phyloP scores from a whole-genome alignment of 1,140 invertebrate genomes.

The Batillaria attramentaria region DNA sequence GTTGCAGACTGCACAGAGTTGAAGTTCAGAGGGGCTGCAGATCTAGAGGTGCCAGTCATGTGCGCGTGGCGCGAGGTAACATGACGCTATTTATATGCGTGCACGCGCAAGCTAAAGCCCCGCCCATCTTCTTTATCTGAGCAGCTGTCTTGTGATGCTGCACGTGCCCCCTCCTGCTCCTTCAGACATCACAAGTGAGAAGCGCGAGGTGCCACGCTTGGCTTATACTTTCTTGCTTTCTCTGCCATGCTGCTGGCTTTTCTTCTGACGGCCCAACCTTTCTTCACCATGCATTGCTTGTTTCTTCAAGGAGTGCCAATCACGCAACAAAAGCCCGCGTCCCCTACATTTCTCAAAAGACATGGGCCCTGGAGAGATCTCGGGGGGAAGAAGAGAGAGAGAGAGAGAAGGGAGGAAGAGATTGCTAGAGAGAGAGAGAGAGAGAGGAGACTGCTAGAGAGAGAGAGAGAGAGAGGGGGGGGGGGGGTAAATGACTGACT shows the following conservation, averaged over 20 bases:
- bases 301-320: no score
- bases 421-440: no score
- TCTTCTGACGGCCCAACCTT: neutral
- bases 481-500: no score
- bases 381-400: no score
- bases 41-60: neutral
- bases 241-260: neutral
- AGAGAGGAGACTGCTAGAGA: no score
- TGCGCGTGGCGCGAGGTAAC: slow-evolving; percentile 21
- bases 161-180: slow-evolving; percentile 7
- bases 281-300: neutral
- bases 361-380: no score
- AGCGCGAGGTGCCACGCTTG: slow-evolving; percentile 15
- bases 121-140: neutral
- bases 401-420: no score
- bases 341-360: no score
- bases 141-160: slow-evolving; percentile 11
- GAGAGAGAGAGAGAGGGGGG: no score
- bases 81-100: slow-evolving; percentile 20
- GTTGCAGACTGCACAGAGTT: neutral
- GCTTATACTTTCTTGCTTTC: neutral
- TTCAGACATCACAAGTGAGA: neutral
- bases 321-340: no score
- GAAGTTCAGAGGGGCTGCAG: no score
- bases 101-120: slow-evolving; percentile 13